A percentile compares a stretch with the other conserved stretches of the same genome.
Conservation (phyloP, 2,113 vertebrate genomes). For the Bubo bubo region DNA sequence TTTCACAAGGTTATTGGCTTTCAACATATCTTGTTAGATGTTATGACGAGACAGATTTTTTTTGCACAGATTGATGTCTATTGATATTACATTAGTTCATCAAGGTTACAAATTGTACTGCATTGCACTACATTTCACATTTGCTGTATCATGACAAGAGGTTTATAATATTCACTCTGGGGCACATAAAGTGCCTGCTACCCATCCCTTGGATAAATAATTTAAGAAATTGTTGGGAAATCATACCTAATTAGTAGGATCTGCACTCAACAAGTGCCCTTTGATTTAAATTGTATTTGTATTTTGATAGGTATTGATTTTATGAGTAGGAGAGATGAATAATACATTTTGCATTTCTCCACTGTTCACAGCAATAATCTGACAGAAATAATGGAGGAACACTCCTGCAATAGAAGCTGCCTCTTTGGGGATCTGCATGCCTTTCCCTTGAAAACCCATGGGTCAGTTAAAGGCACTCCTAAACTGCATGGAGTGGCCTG, state of each 20-base stretch:
- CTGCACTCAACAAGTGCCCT: conserved; percentile 62
- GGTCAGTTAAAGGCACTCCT: conserved; percentile 3
- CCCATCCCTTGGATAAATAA: conserved; percentile 67
- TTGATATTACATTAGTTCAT: conserved; percentile 66
- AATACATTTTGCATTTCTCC: conserved; percentile 52
- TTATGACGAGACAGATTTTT: conserved; percentile 21
- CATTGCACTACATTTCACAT: conserved; percentile 46
- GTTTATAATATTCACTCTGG: conserved; percentile 47
- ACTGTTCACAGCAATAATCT: conserved; percentile 26
- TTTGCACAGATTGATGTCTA: conserved; percentile 62
- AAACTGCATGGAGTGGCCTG: neutral
- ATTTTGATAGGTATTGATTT: conserved; percentile 68
- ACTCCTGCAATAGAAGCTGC: neutral
- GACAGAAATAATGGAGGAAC: conserved; percentile 26
- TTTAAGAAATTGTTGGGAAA: conserved; percentile 68
- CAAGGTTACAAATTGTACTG: conserved; percentile 39
- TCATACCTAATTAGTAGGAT: conserved; percentile 64
- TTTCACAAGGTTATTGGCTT: conserved; percentile 61
- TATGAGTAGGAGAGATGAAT: conserved; percentile 59
- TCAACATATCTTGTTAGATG: conserved; percentile 6
- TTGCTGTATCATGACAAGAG: conserved; percentile 46
- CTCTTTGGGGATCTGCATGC: neutral
- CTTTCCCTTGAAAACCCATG: neutral
- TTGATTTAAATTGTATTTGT: conserved; percentile 66
- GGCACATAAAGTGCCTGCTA: conserved; percentile 49